Conservation (phyloP, 1,140 invertebrate genomes). For the Babylonia areolata region DNA sequence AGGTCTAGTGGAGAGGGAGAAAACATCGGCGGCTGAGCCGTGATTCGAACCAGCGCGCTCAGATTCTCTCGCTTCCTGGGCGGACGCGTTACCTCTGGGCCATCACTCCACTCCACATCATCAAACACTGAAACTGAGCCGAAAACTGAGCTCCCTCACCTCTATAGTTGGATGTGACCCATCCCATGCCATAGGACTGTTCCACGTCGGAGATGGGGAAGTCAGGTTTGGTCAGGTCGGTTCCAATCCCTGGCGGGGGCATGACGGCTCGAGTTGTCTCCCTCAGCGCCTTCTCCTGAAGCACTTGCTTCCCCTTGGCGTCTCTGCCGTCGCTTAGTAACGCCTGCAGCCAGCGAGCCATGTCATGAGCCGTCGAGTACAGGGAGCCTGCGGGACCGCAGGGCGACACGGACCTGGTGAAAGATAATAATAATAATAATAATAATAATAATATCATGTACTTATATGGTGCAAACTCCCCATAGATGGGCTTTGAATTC, state of each 20-base stretch:
- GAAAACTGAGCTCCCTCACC: no score
- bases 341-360: conserved; percentile 64
- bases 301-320: conserved; percentile 36
- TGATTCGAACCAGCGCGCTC: no score
- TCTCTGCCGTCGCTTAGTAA: conserved; percentile 40
- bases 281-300: conserved; percentile 46
- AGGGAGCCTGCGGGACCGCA: conserved; percentile 64
- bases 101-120: no score
- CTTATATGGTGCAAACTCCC: no score
- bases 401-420: conserved; percentile 34
- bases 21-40: no score
- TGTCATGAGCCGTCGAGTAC: conserved; percentile 63
- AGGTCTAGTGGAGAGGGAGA: no score
- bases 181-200: conserved; percentile 57
- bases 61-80: no score
- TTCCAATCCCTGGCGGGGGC: conserved; percentile 28
- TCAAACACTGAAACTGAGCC: no score
- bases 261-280: conserved; percentile 48
- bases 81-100: no score
- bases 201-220: conserved; percentile 56
- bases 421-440: not conserved
- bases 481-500: no score
- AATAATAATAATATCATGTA: no score
- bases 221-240: conserved; percentile 41
- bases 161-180: conserved; percentile 62